Evolutionary conservation across 2,888 invertebrate genomes (phyloP), one percentile per base, ranked within the genome.

Genomic region (Vannuccia rotundouncinata): DNA sequence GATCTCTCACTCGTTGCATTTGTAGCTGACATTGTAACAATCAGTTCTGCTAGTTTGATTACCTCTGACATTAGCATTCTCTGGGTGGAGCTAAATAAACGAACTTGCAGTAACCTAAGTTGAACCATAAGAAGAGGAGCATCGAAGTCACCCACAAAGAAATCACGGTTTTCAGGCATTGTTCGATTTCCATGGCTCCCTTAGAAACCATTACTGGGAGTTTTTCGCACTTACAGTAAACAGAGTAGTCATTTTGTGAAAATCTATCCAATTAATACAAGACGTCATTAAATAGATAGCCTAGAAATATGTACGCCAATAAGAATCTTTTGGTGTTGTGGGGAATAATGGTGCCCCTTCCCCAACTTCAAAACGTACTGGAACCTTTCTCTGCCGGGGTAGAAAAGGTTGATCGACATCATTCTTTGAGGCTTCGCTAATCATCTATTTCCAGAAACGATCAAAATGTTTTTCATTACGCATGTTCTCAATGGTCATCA

Each of bases 1-100:
- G 66, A 66, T 66, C 22, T 66, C 66, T 66, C 66, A 66, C 66
- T 66, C 66, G 22, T 66, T 66, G 66, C 66, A 66, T 66, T 66
- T 66, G 66, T 66, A 66, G 45, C 45, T 66, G n/a, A n/a, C n/a
- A 66, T 66, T 66, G 25, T 66, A 66, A 66, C 22, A 66, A 66
- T 66, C 17, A 66, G 13, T 13, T 66, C 66, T 66, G 66, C 66
- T 66, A 66, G 66, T 66, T 66, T 66, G 66, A 66, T 66, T 17
- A 66, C n/a, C n/a, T n/a, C n/a, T n/a, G n/a, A n/a, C n/a, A n/a
- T n/a, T n/a, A n/a, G n/a, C 5, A 27, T 66, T 66, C 25, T 66
- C 5, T 66, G 66, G 66, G 22, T 66, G 25, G 66, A 27, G 66
- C 66, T 66, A 66, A 66, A 66, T 22, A 27, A 66, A 66, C 22